These are phyloP conservation scores for Drosophila navojoa DNA, from an alignment of 1,140 invertebrate species.

Conservation along the genomic window DNA sequence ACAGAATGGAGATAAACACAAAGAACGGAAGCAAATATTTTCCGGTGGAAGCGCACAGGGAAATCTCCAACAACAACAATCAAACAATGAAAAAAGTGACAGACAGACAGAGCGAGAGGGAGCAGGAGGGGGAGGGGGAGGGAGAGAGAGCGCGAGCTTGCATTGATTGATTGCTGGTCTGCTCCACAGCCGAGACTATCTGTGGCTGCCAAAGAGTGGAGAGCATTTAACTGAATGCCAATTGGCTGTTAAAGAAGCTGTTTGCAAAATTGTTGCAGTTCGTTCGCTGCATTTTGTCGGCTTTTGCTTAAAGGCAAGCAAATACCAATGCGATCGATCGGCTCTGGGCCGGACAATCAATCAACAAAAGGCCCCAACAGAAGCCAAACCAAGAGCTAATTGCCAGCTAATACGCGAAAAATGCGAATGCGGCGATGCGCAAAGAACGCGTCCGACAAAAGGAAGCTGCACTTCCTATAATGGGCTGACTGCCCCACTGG, in stretches of 20 bases:
- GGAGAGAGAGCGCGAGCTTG: neutral
- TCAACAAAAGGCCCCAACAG: conserved; percentile 46
- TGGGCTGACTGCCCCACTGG: neutral
- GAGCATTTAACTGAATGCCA: conserved; percentile 47
- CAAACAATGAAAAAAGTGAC: neutral
- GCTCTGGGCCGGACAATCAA: conserved; percentile 53
- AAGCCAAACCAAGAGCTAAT: conserved; percentile 60
- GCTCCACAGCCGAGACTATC: neutral
- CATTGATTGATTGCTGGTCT: conserved; percentile 58
- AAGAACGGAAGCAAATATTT: conserved; percentile 77
- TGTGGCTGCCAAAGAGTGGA: neutral
- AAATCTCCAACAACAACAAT: conserved; percentile 19
- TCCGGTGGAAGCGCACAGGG: conserved; percentile 66
- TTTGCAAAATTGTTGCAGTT: conserved; percentile 18
- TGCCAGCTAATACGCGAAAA: conserved; percentile 65
- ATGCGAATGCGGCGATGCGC: conserved; percentile 45
- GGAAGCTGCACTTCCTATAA: conserved; percentile 63
- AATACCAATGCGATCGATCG: conserved; percentile 60
- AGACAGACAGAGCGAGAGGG: neutral
- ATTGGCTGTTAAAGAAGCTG: conserved; percentile 31
- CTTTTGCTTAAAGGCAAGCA: conserved; percentile 57
- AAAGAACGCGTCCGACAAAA: conserved; percentile 49
- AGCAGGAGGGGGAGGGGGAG: neutral
- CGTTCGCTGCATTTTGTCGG: conserved; percentile 54
- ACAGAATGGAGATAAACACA: conserved; percentile 43